Evolutionary conservation across 1,140 invertebrate genomes (phyloP), one percentile per base, ranked within the genome.

Genomic region (Hyles euphorbiae): DNA sequence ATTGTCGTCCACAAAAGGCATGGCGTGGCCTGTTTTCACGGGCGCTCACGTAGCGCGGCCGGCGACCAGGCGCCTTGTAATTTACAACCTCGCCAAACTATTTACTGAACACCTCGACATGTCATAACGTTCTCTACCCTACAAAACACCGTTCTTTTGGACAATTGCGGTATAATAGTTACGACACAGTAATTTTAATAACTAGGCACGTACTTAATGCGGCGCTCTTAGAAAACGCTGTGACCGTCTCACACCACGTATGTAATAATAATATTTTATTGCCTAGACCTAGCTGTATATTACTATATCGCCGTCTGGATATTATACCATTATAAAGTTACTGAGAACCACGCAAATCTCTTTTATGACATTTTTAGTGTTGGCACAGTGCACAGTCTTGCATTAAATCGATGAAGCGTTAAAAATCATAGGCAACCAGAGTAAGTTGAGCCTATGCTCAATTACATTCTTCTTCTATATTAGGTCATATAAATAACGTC

Each of bases 51-150:
- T 32, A 47, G 3, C 34, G 48, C 36, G 5, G 32, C 40, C 56
- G 49, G 46, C 51, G 11, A 44, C 9, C 22, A 63, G 70, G 67
- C 70, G 67, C 68, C 70, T 60, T 56, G 47, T 73, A 65, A 70
- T 73, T 73, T 70, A 73, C 65, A 61, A 63, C 58, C 64, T 45
- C 54, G 54, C 65, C 67, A 60, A 70, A 72, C 52, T 65, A 63
- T 63, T 56, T 40, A 40, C 36, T 40, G 36, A 40, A 40, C 36
- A 53, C 56, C 57, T 50, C 62, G 58, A 63, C 53, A 53, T 59
- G 54, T 52, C 51, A 47, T 47, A 47, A 47, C 46, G 47, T 40
- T 40, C 36, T 40, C 4, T 40, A 40, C 36, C 36, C 36, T 40
- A 40, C 5, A 40, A 40, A 40, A 8, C 5, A 40, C 36, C 43